Evolutionary conservation across 2,797 vertebrate species (phyloP).

Genomic region (Orientallactaga sibirica): DNA sequence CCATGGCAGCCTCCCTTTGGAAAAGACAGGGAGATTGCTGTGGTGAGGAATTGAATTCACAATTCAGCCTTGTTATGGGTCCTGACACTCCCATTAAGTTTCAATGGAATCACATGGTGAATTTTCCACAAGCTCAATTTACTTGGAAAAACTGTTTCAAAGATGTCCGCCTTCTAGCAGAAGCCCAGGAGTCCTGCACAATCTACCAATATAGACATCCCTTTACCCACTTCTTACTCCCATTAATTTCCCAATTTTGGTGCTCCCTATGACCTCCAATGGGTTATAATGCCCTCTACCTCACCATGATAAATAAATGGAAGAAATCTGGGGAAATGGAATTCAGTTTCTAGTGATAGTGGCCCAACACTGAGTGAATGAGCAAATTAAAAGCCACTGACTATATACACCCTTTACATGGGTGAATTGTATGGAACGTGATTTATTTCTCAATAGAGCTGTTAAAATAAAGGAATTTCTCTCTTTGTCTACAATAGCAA

Average conservation of each 20-base stretch:
- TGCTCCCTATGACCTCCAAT: background rate
- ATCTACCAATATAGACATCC: background rate
- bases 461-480: background rate
- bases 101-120: slow-evolving; percentile 60
- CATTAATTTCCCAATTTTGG: background rate
- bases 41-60: slow-evolving; percentile 30
- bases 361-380: background rate
- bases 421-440: background rate
- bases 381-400: background rate
- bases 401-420: background rate
- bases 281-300: background rate
- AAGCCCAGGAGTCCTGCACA: background rate
- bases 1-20: background rate
- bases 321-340: background rate
- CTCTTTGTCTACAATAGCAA: background rate
- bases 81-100: slow-evolving; percentile 24
- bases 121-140: slow-evolving; percentile 48
- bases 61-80: slow-evolving; percentile 49
- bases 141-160: slow-evolving; percentile 1
- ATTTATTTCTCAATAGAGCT: slow-evolving; percentile 27
- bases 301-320: background rate
- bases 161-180: background rate
- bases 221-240: too few species aligned
- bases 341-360: background rate
- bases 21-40: background rate